phyloP scores from a whole-genome alignment of 2,113 vertebrate genomes.

The Psilopogon haemacephalus region DNA sequence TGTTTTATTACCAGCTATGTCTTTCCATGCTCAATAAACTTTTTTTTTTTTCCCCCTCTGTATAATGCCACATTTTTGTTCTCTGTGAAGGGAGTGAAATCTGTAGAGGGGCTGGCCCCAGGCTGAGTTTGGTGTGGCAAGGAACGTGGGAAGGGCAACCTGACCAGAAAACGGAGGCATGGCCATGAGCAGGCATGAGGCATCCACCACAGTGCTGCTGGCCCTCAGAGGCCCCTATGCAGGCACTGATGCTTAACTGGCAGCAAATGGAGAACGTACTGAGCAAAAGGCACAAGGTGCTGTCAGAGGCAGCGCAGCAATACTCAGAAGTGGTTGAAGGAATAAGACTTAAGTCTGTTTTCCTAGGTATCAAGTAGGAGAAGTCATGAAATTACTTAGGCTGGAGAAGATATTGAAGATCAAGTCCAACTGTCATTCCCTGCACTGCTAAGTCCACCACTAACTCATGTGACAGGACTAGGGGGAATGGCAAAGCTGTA shows the following conservation, averaged over 20 bases:
- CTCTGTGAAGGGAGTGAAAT: rapidly evolving
- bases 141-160: rapidly evolving
- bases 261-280: too few relatives aligned
- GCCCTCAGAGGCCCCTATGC: not conserved
- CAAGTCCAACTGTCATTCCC: not conserved
- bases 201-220: not conserved
- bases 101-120: rapidly evolving
- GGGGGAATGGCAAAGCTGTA: too few relatives aligned
- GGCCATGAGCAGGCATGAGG: not conserved
- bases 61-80: rapidly evolving
- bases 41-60: rapidly evolving
- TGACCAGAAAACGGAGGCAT: rapidly evolving
- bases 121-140: rapidly evolving
- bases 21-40: not conserved
- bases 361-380: not conserved
- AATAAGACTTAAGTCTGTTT: not conserved
- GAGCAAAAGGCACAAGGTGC: not conserved
- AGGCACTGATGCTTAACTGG: too few relatives aligned
- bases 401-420: not conserved
- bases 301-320: not conserved
- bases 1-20: not conserved
- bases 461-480: too few relatives aligned
- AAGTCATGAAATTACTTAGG: not conserved
- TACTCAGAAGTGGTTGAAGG: too few relatives aligned
- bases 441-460: not conserved